A percentile compares a stretch with the other conserved stretches of the same genome.
phyloP scores from a whole-genome alignment of 2,888 invertebrate genomes.

The Cantharis nigra region DNA sequence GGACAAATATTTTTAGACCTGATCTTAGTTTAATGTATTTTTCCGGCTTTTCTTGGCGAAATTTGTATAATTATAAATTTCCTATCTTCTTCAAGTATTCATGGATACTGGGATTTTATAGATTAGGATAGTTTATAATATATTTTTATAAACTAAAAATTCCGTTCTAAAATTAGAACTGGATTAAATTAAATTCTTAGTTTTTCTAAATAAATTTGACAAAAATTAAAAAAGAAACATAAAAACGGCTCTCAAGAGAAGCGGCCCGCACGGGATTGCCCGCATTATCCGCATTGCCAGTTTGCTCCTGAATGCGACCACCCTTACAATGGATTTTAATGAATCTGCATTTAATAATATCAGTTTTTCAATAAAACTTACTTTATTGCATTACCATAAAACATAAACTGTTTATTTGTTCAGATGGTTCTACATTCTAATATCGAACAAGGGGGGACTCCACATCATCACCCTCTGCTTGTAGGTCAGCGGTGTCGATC shows the following conservation, averaged over 20 bases:
- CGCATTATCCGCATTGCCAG: background rate
- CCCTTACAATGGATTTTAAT: slow-evolving; percentile 12
- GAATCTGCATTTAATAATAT: slow-evolving; percentile 10
- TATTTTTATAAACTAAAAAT: no score
- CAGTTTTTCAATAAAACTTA: slow-evolving; percentile 13
- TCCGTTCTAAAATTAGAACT: background rate
- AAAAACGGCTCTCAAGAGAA: background rate
- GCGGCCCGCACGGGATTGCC: background rate
- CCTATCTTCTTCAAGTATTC: no score
- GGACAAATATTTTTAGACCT: no score
- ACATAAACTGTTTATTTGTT: slow-evolving; percentile 20
- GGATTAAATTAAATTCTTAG: background rate
- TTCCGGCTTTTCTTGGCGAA: no score
- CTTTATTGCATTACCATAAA: slow-evolving; percentile 27
- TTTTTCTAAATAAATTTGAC: background rate
- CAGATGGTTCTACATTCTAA: slow-evolving; percentile 8
- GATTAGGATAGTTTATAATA: no score
- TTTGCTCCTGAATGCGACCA: background rate
- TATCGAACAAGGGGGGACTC: background rate
- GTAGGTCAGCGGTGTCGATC: slow-evolving; percentile 21
- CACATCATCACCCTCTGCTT: slow-evolving; percentile 12
- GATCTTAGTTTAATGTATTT: no score
- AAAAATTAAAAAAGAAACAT: background rate
- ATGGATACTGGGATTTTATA: no score
- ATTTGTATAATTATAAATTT: no score